Base-by-base conservation (phyloP, 2,797 vertebrate species). In the Fratercula arctica region DNA sequence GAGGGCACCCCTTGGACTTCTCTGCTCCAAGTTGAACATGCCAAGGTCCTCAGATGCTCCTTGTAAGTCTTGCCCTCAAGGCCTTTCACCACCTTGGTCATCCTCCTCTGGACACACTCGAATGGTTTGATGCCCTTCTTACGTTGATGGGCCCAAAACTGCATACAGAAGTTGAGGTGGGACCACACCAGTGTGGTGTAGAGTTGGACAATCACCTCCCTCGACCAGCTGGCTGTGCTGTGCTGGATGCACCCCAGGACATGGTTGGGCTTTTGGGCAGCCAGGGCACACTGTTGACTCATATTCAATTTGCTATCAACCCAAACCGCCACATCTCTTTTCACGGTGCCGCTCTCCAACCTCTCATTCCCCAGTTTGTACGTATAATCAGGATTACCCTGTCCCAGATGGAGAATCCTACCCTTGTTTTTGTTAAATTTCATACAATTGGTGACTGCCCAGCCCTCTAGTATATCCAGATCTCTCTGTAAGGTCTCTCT, bases 191-290 rank as follows among this genome's bases (percentile, higher is more conserved):
- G 10, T 26, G 26, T 48, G 5, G 39, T 17, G 16, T 2, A 19
- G 20, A 41, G 25, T 26, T 15, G 21, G 48, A 29, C 69, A 53
- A 3, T 50, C 64, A 8, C 26, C 17, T 35, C 21, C 48, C 13
- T 68, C 1, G 1, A 8, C 5, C 0, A 2, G 7, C 39, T 6
- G 1, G 13, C 4, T 7, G 1, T 45, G 37, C 21, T 53, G 45
- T 28, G 16, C 24, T 17, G 1, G 0, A 9, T 16, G 19, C 5
- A 29, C 5, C 12, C 10, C 16, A 20, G 39, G 46, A 16, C 43
- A 57, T 1, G 2, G 37, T 16, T 45, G 28, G 4, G 39, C 16
- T 21, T 48, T 48, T 48, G 46, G 46, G 21, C 46, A 48, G 46
- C 46, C 46, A 48, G 46, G 46, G 21, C n/a, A 67, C 15, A 7